These are phyloP conservation scores for Micromesistius poutassou DNA, from an alignment of 2,797 vertebrate genomes.

Conservation along the genomic window DNA sequence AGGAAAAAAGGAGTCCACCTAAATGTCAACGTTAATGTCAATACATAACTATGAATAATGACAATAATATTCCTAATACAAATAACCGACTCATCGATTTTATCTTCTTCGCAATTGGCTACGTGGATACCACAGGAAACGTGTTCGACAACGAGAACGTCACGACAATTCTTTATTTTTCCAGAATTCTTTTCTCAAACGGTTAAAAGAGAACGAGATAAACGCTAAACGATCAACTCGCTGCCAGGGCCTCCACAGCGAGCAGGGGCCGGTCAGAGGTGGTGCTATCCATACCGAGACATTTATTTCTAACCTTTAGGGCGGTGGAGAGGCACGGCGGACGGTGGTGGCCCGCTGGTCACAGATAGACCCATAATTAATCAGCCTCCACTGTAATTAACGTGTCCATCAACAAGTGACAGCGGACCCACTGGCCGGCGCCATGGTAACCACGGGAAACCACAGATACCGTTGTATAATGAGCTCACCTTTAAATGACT, in stretches of 20 bases:
- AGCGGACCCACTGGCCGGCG: conserved; percentile 15
- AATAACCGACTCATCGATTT: too few relatives aligned
- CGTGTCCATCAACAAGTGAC: conserved; percentile 70
- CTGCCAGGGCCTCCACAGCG: neutral
- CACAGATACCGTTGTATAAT: conserved; percentile 50
- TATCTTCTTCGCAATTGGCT: too few relatives aligned
- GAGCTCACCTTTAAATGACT: conserved; percentile 59
- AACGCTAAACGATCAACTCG: neutral
- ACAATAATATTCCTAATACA: too few relatives aligned
- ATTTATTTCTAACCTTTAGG: conserved; percentile 20
- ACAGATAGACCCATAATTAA: conserved; percentile 71
- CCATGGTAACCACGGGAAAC: conserved; percentile 26
- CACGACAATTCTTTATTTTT: neutral
- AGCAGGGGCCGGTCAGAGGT: neutral
- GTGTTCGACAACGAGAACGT: neutral
- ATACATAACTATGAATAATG: too few relatives aligned
- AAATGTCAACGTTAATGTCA: too few relatives aligned
- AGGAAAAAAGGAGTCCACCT: too few relatives aligned
- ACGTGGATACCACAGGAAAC: neutral
- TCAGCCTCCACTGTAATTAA: conserved; percentile 78
- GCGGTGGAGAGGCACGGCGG: conserved; percentile 49
- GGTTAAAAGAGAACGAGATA: neutral
- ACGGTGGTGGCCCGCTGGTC: conserved; percentile 60
- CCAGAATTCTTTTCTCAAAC: neutral
- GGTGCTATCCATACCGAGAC: conserved; percentile 31